Evolutionary conservation across 2,797 vertebrate species (phyloP).

Genomic region (Buceros bicornis): DNA sequence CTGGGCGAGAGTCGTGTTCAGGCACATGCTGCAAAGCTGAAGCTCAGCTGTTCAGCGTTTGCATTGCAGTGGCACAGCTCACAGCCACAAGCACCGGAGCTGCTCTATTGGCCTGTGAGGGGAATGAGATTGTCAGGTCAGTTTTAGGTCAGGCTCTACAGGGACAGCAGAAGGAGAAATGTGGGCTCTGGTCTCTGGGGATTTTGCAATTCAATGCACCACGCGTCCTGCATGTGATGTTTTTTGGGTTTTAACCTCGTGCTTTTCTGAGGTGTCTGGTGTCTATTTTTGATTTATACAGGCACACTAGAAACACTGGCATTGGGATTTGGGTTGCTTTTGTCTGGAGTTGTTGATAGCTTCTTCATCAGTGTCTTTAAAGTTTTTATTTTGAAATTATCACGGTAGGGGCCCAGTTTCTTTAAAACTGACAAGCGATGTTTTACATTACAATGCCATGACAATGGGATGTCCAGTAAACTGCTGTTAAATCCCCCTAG

Average conservation of each 20-base stretch:
- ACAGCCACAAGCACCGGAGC: neutral
- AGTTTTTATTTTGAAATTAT: neutral
- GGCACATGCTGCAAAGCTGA: rapidly evolving
- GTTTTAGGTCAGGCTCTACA: neutral
- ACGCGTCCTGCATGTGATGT: neutral
- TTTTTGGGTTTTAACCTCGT: neutral
- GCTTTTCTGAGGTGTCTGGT: neutral
- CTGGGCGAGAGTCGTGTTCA: rapidly evolving
- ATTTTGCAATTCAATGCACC: neutral
- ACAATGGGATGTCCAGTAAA: neutral
- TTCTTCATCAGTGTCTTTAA: neutral
- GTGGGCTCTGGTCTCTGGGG: neutral
- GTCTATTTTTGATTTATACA: neutral
- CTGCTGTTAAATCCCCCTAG: neutral
- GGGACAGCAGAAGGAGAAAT: neutral
- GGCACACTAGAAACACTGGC: neutral
- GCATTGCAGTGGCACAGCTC: neutral
- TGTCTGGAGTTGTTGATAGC: neutral
- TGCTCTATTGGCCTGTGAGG: neutral
- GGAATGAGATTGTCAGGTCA: neutral
- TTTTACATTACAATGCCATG: neutral
- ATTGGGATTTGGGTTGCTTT: neutral
- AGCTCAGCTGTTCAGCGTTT: rapidly evolving
- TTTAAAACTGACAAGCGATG: neutral
- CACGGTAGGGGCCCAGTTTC: neutral